Evolutionary conservation across 35 echinoderm and acorn worm species (phyloP).

Genomic region (Apostichopus californicus): DNA sequence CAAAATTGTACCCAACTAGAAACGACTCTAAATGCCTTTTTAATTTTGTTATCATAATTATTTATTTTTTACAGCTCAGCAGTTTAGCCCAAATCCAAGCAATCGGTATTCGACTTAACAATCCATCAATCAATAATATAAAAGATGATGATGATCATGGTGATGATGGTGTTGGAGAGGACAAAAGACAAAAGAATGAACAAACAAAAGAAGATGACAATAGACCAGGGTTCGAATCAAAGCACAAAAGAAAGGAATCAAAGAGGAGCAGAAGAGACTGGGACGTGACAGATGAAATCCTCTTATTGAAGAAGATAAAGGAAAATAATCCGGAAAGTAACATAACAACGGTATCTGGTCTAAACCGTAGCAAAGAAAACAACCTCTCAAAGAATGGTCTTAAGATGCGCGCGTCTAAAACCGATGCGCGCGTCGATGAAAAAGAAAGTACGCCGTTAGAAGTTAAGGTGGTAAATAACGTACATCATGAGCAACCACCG

Average conservation of each 20-base stretch:
- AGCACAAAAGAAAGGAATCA: not conserved
- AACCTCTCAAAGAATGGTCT: not conserved
- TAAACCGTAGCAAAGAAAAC: not conserved
- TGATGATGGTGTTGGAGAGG: not conserved
- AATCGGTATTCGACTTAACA: slow-evolving; percentile 8
- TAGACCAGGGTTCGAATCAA: not conserved
- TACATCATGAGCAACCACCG: no score
- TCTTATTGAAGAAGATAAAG: slow-evolving; percentile 31
- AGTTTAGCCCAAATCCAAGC: slow-evolving; percentile 13
- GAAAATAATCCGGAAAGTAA: not conserved
- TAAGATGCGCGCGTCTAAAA: not conserved
- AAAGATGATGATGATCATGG: not conserved
- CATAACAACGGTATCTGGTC: not conserved
- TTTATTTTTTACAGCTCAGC: not conserved
- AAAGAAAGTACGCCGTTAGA: not conserved
- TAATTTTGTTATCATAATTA: no score
- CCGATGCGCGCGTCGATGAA: not conserved
- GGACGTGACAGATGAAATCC: slow-evolving; percentile 29
- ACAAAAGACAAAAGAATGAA: not conserved
- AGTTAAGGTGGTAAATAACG: not conserved
- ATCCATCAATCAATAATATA: not conserved
- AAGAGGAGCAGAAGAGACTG: not conserved
- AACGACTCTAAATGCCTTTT: no score
- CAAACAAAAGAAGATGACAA: not conserved
- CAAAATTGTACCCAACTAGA: no score